Evolutionary conservation across 2,113 vertebrate species (phyloP).

Genomic region (Microcebus tavaratra): DNA sequence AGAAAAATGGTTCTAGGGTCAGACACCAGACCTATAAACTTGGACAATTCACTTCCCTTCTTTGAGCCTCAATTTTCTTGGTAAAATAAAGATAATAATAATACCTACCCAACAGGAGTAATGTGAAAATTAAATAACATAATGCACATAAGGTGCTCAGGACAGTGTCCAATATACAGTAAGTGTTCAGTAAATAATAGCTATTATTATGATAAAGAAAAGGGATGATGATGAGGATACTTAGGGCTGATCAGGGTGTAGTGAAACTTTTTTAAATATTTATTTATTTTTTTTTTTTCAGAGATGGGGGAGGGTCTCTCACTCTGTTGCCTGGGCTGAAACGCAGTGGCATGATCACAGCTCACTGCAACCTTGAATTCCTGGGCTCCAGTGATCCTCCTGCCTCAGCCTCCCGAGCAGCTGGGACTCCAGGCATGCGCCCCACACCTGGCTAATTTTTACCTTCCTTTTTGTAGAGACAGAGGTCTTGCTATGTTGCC

Average conservation of each 20-base stretch:
- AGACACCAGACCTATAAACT: background rate
- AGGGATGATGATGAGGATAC: slow-evolving; percentile 13
- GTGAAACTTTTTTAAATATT: background rate
- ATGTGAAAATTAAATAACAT: slow-evolving; percentile 44
- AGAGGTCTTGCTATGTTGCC: too few relatives aligned
- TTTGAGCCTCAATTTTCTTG: slow-evolving; percentile 47
- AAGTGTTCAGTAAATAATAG: slow-evolving; percentile 41
- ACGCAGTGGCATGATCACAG: too few relatives aligned
- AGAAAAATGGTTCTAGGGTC: background rate
- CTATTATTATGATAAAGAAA: slow-evolving; percentile 36
- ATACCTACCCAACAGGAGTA: background rate
- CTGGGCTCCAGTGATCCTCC: too few relatives aligned
- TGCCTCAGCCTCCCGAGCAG: too few relatives aligned
- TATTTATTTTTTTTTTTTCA: too few relatives aligned
- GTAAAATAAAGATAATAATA: slow-evolving; percentile 36
- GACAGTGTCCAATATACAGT: background rate
- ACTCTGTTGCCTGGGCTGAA: too few relatives aligned
- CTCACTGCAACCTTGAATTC: too few relatives aligned
- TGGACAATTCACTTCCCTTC: slow-evolving; percentile 27
- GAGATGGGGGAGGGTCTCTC: too few relatives aligned
- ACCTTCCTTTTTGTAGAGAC: too few relatives aligned
- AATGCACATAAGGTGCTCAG: background rate
- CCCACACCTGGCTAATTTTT: too few relatives aligned
- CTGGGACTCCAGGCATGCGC: too few relatives aligned
- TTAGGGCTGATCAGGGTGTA: background rate